Base-by-base conservation (phyloP, 1,140 invertebrate genomes). In the Argopecten irradians region DNA sequence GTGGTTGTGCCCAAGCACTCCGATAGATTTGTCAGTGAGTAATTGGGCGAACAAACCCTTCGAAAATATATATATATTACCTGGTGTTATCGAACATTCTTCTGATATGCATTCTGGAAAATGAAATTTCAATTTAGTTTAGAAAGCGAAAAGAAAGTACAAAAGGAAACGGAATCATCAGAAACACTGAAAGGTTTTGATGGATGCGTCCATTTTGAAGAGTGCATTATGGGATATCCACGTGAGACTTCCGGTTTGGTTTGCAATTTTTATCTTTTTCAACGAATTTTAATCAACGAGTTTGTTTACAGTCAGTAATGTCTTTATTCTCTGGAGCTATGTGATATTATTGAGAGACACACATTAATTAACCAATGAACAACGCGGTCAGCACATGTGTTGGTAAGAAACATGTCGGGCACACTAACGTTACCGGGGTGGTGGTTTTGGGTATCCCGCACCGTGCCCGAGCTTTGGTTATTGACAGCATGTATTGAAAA, bases 121-220 rank as follows among this genome's bases (percentile, higher is more conserved):
- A 16, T 5, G 28, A 71, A 11, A 71, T 28, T 28, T 5, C n/a
- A 71, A 71, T 5, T 28, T 16, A 28, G 28, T n/a, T 28, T 28
- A 71, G 5, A 28, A 71, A 71, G 55, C 8, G 28, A 71, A 71
- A 16, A n/a, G n/a, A 28, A 71, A 71, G 28, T 71, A 71, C 55
- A 28, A n/a, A 71, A 71, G 55, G 16, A 71, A 71, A 71, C n/a
- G 28, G 7, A 71, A 16, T 3, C 55, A 71, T 71, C 55, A 71
- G 55, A 71, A 1, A 71, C 55, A 28, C 55, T 22, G 55, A 71
- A 71, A 71, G 5, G 28, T 71, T 71, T 71, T 71, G 55, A n/a
- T 71, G 55, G 55, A 71, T 71, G 55, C 55, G 55, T 71, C 55
- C 55, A 71, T 71, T 71, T 71, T 71, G 55, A 71, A 71, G 5